Percentiles rank a stretch among this genome's conserved stretches.
Evolutionary conservation across 2,888 invertebrate genomes (phyloP).

Genomic region (Sarcophaga carnaria): DNA sequence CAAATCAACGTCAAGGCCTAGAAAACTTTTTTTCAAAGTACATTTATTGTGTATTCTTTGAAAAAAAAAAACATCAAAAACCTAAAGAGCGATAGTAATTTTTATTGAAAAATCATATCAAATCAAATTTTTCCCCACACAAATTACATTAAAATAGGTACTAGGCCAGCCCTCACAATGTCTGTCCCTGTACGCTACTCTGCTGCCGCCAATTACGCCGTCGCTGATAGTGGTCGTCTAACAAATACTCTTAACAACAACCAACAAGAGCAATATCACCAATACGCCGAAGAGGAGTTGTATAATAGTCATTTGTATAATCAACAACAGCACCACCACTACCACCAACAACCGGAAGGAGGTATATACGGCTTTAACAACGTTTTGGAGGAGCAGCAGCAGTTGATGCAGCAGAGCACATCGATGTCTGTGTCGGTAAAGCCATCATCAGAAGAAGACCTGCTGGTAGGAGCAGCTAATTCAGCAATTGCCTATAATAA

Average conservation of each 20-base stretch:
- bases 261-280: slow-evolving; percentile 80
- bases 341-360: slow-evolving; percentile 67
- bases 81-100: slow-evolving; percentile 9
- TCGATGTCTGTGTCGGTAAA: slow-evolving; percentile 78
- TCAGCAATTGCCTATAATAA: slow-evolving; percentile 70
- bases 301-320: slow-evolving; percentile 72
- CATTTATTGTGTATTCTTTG: slow-evolving; percentile 41
- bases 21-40: slow-evolving; percentile 63
- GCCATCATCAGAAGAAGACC: slow-evolving; percentile 70
- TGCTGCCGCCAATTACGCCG: slow-evolving; percentile 82
- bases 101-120: slow-evolving; percentile 63
- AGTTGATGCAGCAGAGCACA: slow-evolving; percentile 81
- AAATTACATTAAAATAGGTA: slow-evolving; percentile 77
- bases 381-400: slow-evolving; percentile 77
- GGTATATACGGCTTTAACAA: slow-evolving; percentile 75
- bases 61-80: slow-evolving; percentile 36
- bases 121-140: slow-evolving; percentile 58
- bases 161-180: slow-evolving; percentile 83
- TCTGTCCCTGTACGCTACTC: slow-evolving; percentile 83
- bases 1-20: slow-evolving; percentile 63
- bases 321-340: slow-evolving; percentile 71
- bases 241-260: slow-evolving; percentile 77
- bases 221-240: slow-evolving; percentile 81
- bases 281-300: slow-evolving; percentile 74
- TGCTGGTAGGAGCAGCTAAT: slow-evolving; percentile 62